phyloP scores from a whole-genome alignment of 2,888 invertebrate species.

The Dinocampus coccinellae region DNA sequence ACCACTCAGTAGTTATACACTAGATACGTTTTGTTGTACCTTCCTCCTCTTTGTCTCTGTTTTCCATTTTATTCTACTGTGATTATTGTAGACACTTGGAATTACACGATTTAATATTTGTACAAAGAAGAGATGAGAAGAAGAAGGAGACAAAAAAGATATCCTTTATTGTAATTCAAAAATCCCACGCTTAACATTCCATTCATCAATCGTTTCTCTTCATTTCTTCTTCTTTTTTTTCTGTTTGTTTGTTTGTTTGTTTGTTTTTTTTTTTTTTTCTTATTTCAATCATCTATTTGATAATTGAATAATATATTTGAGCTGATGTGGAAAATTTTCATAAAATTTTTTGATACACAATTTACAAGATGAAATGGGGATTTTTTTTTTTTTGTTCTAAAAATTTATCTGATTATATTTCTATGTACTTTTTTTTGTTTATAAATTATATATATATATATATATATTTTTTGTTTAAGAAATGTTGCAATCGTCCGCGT shows the following conservation, averaged over 20 bases:
- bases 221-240: background rate
- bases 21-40: background rate
- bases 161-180: conserved; percentile 1
- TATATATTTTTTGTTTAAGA: conserved; percentile 70
- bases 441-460: conserved; percentile 9
- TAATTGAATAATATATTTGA: background rate
- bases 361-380: background rate
- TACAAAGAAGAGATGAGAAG: background rate
- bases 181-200: background rate
- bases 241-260: too few species aligned
- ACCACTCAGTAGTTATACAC: background rate
- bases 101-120: background rate
- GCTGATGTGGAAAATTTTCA: background rate
- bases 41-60: background rate
- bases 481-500: conserved; percentile 79
- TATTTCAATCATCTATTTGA: background rate
- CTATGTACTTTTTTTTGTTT: background rate
- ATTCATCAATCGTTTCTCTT: background rate
- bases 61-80: background rate
- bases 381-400: too few species aligned
- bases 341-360: background rate
- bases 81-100: background rate
- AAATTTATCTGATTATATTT: background rate
- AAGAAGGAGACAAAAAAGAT: background rate
- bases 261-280: background rate